Evolutionary conservation across 2,113 vertebrate genomes (phyloP).

Genomic region (Plecotus auritus): DNA sequence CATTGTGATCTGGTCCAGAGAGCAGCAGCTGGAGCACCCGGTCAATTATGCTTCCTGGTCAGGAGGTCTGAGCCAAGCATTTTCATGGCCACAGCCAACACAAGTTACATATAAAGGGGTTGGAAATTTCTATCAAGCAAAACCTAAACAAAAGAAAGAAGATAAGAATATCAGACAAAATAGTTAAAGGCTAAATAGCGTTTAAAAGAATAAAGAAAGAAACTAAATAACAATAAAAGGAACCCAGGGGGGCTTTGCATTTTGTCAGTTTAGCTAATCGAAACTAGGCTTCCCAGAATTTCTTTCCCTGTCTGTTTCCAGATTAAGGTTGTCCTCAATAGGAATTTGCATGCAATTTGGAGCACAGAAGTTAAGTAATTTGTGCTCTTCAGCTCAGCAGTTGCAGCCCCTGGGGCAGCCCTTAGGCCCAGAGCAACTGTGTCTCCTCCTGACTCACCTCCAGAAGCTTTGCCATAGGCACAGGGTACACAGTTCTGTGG

Average conservation of each 20-base stretch:
- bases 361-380: background rate
- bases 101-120: background rate
- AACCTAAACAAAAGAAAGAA: background rate
- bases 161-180: background rate
- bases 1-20: background rate
- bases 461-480: background rate
- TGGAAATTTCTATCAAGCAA: background rate
- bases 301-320: background rate
- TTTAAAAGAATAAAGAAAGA: slow-evolving; percentile 12
- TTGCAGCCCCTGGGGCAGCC: background rate
- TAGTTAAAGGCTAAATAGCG: background rate
- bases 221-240: background rate
- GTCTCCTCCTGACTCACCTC: background rate
- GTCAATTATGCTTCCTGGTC: too few relatives aligned
- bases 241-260: background rate
- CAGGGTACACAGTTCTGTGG: background rate
- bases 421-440: background rate
- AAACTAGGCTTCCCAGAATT: background rate
- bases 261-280: background rate
- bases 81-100: background rate
- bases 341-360: background rate
- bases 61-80: background rate
- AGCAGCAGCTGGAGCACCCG: background rate
- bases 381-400: background rate
- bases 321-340: background rate